Conservation (phyloP, 2,888 invertebrate genomes). For the Xylota segnis region DNA sequence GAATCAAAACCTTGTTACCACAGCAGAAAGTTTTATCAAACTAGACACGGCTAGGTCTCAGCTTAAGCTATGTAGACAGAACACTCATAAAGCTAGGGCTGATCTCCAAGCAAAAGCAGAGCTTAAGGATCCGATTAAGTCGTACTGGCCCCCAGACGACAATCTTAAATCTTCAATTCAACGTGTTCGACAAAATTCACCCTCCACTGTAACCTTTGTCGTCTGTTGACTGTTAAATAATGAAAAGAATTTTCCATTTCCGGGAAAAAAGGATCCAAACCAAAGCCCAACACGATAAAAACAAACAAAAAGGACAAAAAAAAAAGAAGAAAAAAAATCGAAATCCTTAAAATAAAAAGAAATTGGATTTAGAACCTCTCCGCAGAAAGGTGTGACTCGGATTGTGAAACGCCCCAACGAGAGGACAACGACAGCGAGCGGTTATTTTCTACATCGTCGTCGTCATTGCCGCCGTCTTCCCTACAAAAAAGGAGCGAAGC, state of each 20-base stretch:
- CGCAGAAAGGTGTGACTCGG: constrained; percentile 61
- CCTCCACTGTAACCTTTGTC: neutral
- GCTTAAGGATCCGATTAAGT: no score
- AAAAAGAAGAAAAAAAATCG: constrained; percentile 14
- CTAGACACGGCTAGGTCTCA: no score
- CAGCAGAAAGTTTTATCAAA: no score
- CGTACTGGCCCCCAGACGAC: no score
- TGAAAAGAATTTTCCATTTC: constrained; percentile 25
- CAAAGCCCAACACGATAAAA: constrained; percentile 1
- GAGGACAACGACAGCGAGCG: constrained; percentile 6
- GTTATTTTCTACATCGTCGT: constrained; percentile 7
- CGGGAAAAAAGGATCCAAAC: constrained; percentile 14
- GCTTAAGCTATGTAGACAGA: no score
- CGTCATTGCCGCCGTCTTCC: no score
- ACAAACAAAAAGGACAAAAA: constrained; percentile 13
- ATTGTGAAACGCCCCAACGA: constrained; percentile 64
- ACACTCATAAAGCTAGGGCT: no score
- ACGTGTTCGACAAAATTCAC: neutral
- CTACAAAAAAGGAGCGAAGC: constrained; percentile 2
- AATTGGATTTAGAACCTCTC: constrained; percentile 47
- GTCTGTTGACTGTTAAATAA: constrained; percentile 20
- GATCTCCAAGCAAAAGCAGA: no score
- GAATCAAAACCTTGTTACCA: no score
- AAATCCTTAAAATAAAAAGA: constrained; percentile 49
- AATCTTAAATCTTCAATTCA: neutral